phyloP scores from a whole-genome alignment of 2,113 vertebrate genomes.

The Columba janthina region DNA sequence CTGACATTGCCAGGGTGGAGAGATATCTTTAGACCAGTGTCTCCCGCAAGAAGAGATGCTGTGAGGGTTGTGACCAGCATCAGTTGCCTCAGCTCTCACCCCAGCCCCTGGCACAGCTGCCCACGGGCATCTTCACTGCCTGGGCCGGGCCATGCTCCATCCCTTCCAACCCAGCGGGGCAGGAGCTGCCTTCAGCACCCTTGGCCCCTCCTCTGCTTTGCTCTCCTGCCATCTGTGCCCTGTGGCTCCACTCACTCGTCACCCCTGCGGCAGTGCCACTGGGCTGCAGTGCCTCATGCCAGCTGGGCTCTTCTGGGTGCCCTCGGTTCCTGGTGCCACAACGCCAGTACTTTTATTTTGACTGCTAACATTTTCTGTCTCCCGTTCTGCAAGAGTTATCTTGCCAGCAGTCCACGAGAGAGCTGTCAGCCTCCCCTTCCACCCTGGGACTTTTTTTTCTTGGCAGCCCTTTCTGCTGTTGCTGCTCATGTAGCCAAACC shows the following conservation, averaged over 20 bases:
- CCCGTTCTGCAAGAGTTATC: neutral
- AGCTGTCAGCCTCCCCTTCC: neutral
- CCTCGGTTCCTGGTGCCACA: neutral
- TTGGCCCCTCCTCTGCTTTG: neutral
- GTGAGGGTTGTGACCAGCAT: neutral
- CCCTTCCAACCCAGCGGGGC: fast-evolving
- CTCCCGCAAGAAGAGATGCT: neutral
- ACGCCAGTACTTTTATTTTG: neutral
- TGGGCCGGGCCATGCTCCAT: fast-evolving
- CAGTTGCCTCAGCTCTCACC: neutral
- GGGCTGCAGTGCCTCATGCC: neutral
- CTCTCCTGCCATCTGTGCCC: neutral
- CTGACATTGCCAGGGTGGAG: neutral
- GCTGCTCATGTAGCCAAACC: neutral
- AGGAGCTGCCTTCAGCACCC: neutral
- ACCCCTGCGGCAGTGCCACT: neutral
- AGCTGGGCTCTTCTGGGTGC: neutral
- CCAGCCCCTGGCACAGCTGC: neutral
- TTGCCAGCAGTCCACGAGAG: neutral
- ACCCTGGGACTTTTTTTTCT: neutral
- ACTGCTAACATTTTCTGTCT: neutral
- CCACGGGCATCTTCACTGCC: fast-evolving
- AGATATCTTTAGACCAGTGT: neutral
- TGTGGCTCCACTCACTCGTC: neutral
- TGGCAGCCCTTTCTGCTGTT: neutral